A percentile compares a stretch with the other conserved stretches of the same genome.
Evolutionary conservation across 2,888 invertebrate genomes (phyloP).

Genomic region (Drosophila birchii): DNA sequence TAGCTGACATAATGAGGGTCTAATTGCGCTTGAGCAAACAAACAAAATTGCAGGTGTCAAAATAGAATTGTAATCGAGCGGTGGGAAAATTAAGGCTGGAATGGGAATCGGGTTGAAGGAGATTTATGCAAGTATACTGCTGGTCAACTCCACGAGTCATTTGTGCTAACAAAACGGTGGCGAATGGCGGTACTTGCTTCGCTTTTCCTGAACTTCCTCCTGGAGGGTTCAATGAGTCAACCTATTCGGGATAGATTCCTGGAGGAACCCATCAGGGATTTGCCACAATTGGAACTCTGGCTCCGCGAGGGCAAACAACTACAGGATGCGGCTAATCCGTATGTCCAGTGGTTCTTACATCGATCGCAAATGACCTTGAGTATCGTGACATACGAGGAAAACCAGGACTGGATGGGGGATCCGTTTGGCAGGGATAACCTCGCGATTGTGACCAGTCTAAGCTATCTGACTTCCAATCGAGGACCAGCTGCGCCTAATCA

Average conservation of each 20-base stretch:
- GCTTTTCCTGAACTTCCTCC: slow-evolving; percentile 7
- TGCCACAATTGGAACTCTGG: slow-evolving; percentile 59
- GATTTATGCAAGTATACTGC: not conserved
- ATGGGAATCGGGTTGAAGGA: no score
- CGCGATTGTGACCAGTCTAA: slow-evolving; percentile 65
- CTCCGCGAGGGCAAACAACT: slow-evolving; percentile 47
- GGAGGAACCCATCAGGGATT: slow-evolving; percentile 41
- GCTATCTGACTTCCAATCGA: slow-evolving; percentile 45
- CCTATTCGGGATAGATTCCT: slow-evolving; percentile 40
- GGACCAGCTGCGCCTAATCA: slow-evolving; percentile 54
- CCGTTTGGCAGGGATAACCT: slow-evolving; percentile 56
- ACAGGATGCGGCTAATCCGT: slow-evolving; percentile 60
- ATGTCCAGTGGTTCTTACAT: slow-evolving; percentile 68
- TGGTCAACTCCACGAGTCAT: slow-evolving; percentile 40
- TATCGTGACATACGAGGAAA: slow-evolving; percentile 42
- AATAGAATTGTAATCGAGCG: slow-evolving; percentile 29
- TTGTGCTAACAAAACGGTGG: slow-evolving; percentile 37
- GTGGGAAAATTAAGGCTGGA: not conserved
- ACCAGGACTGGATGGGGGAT: slow-evolving; percentile 7
- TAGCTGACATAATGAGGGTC: slow-evolving; percentile 67
- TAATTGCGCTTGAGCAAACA: slow-evolving; percentile 70
- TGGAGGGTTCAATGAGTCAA: not conserved
- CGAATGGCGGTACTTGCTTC: slow-evolving; percentile 39
- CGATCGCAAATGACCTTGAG: slow-evolving; percentile 41
- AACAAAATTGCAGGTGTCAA: slow-evolving; percentile 74